Conservation (phyloP, 1,140 invertebrate genomes). For the Leptinotarsa undecemlineata region DNA sequence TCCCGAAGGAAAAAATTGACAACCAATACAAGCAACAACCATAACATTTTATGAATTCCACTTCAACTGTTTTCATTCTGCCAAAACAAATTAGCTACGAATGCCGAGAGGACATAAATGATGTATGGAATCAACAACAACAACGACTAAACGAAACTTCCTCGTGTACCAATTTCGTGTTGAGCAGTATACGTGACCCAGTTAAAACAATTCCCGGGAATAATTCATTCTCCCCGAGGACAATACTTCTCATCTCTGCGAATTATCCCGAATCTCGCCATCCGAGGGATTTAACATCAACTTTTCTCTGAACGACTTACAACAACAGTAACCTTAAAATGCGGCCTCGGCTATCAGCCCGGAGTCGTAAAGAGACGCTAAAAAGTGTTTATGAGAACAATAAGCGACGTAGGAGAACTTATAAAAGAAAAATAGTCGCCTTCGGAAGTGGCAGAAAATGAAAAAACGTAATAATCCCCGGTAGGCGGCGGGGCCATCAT, state of each 20-base stretch:
- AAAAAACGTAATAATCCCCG: conserved; percentile 18
- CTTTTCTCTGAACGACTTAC: conserved; percentile 19
- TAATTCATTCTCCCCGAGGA: conserved; percentile 1
- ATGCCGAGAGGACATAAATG: no score
- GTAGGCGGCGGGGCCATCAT: conserved; percentile 9
- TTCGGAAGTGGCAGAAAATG: conserved; percentile 19
- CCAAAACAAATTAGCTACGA: no score
- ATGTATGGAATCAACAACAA: no score
- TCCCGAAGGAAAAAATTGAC: no score
- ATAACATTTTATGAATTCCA: no score
- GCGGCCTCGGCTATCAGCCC: conserved; percentile 9
- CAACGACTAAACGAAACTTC: no score
- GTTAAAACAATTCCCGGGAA: not conserved
- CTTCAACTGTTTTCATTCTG: no score
- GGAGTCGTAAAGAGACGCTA: conserved; percentile 21
- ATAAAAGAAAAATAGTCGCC: conserved; percentile 14
- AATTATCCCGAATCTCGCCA: conserved; percentile 3
- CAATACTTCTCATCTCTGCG: conserved; percentile 11
- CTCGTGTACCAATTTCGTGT: not conserved
- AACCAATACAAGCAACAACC: no score
- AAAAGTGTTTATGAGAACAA: conserved; percentile 22
- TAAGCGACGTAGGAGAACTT: conserved; percentile 14
- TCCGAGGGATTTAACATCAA: conserved; percentile 23
- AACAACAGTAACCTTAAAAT: conserved; percentile 17
- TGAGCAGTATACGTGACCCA: not conserved